Percentiles rank a stretch among this genome's conserved stretches.
Conservation (phyloP, 2,888 invertebrate species). For the Anthophora plumipes region DNA sequence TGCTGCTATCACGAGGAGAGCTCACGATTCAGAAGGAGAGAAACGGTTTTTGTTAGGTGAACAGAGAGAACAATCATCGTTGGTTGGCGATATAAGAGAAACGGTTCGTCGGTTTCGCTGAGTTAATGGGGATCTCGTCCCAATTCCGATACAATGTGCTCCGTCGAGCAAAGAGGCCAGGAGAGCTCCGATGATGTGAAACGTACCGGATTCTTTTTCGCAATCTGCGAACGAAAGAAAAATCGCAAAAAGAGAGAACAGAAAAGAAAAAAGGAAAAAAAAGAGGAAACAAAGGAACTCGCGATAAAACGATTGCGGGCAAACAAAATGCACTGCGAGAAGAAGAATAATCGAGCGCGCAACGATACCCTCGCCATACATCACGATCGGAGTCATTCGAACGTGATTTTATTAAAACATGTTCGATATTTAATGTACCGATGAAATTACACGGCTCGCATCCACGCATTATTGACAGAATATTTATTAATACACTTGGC, state of each 20-base stretch:
- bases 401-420: constrained; percentile 11
- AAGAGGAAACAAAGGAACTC: neutral
- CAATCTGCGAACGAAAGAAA: constrained; percentile 46
- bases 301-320: constrained; percentile 13
- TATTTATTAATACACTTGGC: constrained; percentile 20
- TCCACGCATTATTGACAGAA: neutral
- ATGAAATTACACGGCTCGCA: constrained; percentile 10
- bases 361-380: neutral
- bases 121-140: constrained; percentile 64
- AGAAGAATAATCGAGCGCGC: neutral
- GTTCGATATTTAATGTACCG: constrained; percentile 17
- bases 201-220: constrained; percentile 44
- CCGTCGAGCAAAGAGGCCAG: constrained; percentile 57
- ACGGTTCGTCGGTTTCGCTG: constrained; percentile 53
- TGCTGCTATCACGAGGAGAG: constrained; percentile 50
- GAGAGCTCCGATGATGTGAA: constrained; percentile 55
- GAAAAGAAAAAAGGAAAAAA: too few relatives aligned
- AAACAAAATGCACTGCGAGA: neutral
- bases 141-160: constrained; percentile 64
- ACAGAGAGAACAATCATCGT: constrained; percentile 56
- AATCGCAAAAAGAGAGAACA: constrained; percentile 41
- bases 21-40: constrained; percentile 40
- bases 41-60: constrained; percentile 58
- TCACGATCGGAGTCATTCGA: too few relatives aligned
- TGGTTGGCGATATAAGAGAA: constrained; percentile 39